Evolutionary conservation across 2,113 vertebrate species (phyloP).

Genomic region (Nematolebias whitei): DNA sequence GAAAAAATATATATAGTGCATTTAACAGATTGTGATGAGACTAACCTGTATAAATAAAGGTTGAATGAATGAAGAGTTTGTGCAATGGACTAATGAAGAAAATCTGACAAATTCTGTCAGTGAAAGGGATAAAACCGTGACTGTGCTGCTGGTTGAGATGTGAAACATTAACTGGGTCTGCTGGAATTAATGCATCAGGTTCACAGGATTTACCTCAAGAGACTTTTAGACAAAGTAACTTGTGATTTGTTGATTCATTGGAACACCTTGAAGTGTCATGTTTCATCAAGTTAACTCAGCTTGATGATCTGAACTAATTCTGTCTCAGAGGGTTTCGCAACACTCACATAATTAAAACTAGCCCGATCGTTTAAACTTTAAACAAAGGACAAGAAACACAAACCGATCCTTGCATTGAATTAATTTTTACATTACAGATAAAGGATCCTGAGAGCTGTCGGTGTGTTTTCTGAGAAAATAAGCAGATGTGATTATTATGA

Average conservation of each 20-base stretch:
- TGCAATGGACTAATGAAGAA: slow-evolving; percentile 35
- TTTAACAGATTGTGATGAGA: slow-evolving; percentile 19
- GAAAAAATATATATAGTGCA: slow-evolving; percentile 9
- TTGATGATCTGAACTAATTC: neutral
- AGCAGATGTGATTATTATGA: too few relatives aligned
- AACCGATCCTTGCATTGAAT: too few relatives aligned
- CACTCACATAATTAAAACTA: neutral
- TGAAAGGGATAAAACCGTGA: slow-evolving; percentile 20
- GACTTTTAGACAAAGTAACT: neutral
- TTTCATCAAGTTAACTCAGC: neutral
- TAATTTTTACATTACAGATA: too few relatives aligned
- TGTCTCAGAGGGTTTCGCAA: neutral
- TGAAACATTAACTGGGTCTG: slow-evolving; percentile 40
- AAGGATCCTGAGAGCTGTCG: too few relatives aligned
- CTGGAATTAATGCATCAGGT: slow-evolving; percentile 27
- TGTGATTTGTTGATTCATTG: slow-evolving; percentile 19
- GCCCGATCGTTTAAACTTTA: too few relatives aligned
- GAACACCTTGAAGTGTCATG: slow-evolving; percentile 5
- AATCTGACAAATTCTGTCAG: slow-evolving; percentile 48
- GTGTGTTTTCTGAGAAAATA: too few relatives aligned
- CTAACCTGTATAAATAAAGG: too few relatives aligned
- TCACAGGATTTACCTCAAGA: slow-evolving; percentile 1
- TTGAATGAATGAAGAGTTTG: slow-evolving; percentile 33
- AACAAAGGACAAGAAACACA: too few relatives aligned
- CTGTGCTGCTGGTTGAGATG: neutral